Evolutionary conservation across 2,797 vertebrate species (phyloP).

Genomic region (Benthosema pterotum): DNA sequence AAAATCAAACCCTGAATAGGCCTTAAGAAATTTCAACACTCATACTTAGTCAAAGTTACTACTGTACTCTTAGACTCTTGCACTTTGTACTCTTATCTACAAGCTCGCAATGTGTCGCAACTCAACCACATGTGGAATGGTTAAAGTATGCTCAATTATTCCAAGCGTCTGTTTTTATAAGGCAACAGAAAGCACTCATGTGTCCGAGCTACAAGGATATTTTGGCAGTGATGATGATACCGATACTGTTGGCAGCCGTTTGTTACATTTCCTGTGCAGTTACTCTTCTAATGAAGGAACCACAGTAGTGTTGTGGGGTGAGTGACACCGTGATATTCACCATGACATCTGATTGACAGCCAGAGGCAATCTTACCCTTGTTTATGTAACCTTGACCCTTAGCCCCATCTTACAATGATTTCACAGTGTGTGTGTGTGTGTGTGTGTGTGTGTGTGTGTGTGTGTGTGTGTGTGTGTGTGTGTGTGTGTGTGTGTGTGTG

Average conservation of each 20-base stretch:
- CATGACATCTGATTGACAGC: conserved; percentile 51
- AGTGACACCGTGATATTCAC: conserved; percentile 56
- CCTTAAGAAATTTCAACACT: conserved; percentile 14
- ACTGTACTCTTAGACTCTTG: too few relatives aligned
- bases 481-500: conserved; percentile 34
- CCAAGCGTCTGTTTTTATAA: conserved; percentile 60
- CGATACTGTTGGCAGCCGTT: conserved; percentile 43
- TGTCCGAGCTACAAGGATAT: conserved; percentile 59
- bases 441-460: too few relatives aligned
- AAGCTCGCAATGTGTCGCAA: neutral
- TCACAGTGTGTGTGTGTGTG: conserved; percentile 49
- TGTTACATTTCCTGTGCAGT: conserved; percentile 35
- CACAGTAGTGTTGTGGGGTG: conserved; percentile 20
- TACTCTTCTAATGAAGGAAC: conserved; percentile 41
- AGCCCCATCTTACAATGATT: conserved; percentile 36
- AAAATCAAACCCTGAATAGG: too few relatives aligned
- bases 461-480: conserved; percentile 19
- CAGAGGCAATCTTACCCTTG: conserved; percentile 61
- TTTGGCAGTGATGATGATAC: conserved; percentile 48
- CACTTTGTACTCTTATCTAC: neutral
- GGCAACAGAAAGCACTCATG: conserved; percentile 47
- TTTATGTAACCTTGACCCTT: conserved; percentile 67
- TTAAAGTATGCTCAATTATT: conserved; percentile 53
- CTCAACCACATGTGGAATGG: neutral
- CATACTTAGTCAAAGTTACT: too few relatives aligned